A percentile compares a stretch with the other conserved stretches of the same genome.
These are phyloP conservation scores for Oithona nana DNA, from an alignment of 2,888 invertebrate genomes.

Conservation along the genomic window DNA sequence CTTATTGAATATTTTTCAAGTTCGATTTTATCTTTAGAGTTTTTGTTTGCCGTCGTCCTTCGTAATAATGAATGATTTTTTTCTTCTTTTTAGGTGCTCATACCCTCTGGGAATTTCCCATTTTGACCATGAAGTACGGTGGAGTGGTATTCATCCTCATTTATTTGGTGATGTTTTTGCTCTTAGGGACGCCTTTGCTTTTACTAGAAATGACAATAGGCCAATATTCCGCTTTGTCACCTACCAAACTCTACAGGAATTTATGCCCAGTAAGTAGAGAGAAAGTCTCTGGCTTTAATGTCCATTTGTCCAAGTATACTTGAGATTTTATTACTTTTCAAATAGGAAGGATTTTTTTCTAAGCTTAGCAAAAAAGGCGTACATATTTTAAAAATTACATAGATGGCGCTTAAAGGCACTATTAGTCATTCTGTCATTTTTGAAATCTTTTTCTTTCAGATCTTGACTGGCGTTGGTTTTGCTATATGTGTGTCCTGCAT, in stretches of 20 bases:
- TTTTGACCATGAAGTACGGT: constrained; percentile 1
- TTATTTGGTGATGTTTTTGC: not conserved
- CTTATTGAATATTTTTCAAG: too few relatives aligned
- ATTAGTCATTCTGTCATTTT: not conserved
- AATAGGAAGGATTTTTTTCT: too few relatives aligned
- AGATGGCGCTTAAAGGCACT: not conserved
- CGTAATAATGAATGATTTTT: too few relatives aligned
- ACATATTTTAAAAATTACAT: too few relatives aligned
- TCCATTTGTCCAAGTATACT: too few relatives aligned
- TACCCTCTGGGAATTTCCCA: constrained; percentile 10
- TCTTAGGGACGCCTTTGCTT: not conserved
- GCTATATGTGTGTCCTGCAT: constrained; percentile 2
- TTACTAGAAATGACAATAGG: constrained; percentile 4
- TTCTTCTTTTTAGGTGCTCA: constrained; percentile 2
- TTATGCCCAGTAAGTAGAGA: not conserved
- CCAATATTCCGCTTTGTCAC: constrained; percentile 3
- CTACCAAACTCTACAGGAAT: constrained; percentile 8
- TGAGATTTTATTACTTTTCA: too few relatives aligned
- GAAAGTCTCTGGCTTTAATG: too few relatives aligned
- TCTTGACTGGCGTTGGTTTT: constrained; percentile 7
- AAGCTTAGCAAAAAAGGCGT: too few relatives aligned
- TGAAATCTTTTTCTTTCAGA: not conserved
- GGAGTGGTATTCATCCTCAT: constrained; percentile 5
- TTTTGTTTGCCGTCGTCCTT: too few relatives aligned
- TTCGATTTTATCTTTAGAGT: too few relatives aligned